A percentile compares a stretch with the other conserved stretches of the same genome.
Evolutionary conservation across 2,797 vertebrate genomes (phyloP).

Genomic region (Clamator glandarius): DNA sequence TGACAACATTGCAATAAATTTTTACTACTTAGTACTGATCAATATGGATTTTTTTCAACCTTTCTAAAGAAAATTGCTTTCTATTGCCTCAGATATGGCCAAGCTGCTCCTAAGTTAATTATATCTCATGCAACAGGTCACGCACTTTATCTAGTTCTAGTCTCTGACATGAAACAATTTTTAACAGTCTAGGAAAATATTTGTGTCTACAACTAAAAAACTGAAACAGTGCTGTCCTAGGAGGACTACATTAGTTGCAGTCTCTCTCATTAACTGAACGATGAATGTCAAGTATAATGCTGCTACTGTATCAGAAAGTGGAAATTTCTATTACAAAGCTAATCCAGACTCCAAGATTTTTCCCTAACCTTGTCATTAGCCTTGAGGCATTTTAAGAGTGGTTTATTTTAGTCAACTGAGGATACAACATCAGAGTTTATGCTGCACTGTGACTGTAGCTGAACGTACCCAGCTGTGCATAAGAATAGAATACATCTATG

Average conservation of each 20-base stretch:
- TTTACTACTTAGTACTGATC: constrained; percentile 89
- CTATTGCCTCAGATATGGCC: constrained; percentile 77
- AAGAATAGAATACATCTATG: not conserved
- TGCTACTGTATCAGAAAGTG: not conserved
- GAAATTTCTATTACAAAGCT: not conserved
- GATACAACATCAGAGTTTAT: not conserved
- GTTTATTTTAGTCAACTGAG: not conserved
- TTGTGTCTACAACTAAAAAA: not conserved
- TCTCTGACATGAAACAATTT: constrained; percentile 16
- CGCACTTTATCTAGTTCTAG: constrained; percentile 43
- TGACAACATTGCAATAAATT: constrained; percentile 87
- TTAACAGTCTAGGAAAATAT: not conserved
- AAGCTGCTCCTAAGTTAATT: constrained; percentile 80
- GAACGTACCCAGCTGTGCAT: not conserved
- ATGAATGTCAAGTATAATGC: not conserved
- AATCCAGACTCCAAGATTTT: not conserved
- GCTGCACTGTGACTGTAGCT: not conserved
- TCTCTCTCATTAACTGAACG: not conserved
- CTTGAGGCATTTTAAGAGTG: not conserved
- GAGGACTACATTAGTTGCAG: not conserved
- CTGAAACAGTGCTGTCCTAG: not conserved
- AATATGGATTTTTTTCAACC: constrained; percentile 88
- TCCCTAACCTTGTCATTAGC: not conserved
- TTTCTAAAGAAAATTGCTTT: constrained; percentile 85
- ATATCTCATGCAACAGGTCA: constrained; percentile 79